Conservation (phyloP, 1,140 invertebrate genomes). For the Pemphigus obesinymphae region DNA sequence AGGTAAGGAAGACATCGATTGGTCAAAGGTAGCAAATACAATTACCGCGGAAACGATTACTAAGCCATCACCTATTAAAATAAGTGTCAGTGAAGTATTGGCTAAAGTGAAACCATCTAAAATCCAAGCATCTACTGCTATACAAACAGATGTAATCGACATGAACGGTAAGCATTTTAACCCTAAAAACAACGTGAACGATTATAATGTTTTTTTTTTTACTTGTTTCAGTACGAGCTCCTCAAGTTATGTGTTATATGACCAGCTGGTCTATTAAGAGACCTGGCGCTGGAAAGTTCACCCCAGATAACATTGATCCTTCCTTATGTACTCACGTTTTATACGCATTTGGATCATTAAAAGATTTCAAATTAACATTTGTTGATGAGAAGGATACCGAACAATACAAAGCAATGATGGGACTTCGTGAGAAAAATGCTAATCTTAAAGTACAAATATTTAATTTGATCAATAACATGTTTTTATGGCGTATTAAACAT, state of each 20-base stretch:
- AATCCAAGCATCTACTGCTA: conserved; percentile 48
- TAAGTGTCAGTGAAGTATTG: conserved; percentile 68
- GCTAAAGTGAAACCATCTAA: conserved; percentile 61
- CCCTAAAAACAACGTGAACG: not conserved
- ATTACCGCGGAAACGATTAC: conserved; percentile 58
- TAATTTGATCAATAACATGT: not conserved
- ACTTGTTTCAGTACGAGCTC: conserved; percentile 61
- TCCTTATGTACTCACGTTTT: conserved; percentile 87
- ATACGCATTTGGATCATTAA: conserved; percentile 85
- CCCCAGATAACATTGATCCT: conserved; percentile 80
- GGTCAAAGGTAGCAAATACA: conserved; percentile 67
- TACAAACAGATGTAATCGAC: conserved; percentile 49
- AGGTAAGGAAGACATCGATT: conserved; percentile 79
- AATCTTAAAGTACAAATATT: conserved; percentile 66
- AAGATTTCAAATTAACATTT: conserved; percentile 74
- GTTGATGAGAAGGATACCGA: conserved; percentile 67
- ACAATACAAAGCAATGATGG: conserved; percentile 77
- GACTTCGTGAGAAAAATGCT: conserved; percentile 81
- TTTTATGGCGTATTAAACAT: not conserved
- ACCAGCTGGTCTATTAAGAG: conserved; percentile 92
- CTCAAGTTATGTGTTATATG: conserved; percentile 86
- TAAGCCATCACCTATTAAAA: conserved; percentile 74
- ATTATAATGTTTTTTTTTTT: not conserved
- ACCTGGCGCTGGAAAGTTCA: conserved; percentile 77
- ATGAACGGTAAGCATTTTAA: conserved; percentile 51